phyloP scores from a whole-genome alignment of 2,113 vertebrate species.

The Misgurnus anguillicaudatus region DNA sequence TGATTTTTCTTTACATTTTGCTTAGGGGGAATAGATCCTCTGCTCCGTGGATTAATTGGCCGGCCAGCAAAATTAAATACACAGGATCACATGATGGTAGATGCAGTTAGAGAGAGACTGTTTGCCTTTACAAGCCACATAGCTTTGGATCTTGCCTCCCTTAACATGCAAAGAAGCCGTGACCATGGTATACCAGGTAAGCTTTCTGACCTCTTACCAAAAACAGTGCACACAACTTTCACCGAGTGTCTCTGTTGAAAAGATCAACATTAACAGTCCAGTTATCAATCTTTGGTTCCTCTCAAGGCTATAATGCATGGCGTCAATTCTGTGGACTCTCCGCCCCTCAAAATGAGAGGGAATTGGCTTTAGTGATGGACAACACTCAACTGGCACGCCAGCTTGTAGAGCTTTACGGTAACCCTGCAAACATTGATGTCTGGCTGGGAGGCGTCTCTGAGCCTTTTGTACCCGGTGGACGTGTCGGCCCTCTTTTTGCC shows the following conservation, averaged over 20 bases:
- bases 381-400: constrained; percentile 63
- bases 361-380: constrained; percentile 66
- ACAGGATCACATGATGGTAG: constrained; percentile 80
- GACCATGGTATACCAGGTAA: constrained; percentile 83
- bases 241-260: neutral
- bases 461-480: constrained; percentile 73
- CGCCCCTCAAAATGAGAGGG: constrained; percentile 57
- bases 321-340: constrained; percentile 73
- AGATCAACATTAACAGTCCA: neutral
- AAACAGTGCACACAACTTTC: neutral
- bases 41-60: constrained; percentile 76
- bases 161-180: constrained; percentile 83
- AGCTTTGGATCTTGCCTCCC: constrained; percentile 75
- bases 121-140: constrained; percentile 71
- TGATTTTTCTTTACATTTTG: neutral
- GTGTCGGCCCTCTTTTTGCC: constrained; percentile 78
- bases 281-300: neutral
- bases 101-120: constrained; percentile 79
- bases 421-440: constrained; percentile 73
- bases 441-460: constrained; percentile 78
- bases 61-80: constrained; percentile 78
- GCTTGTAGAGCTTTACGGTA: constrained; percentile 70
- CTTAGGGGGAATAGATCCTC: constrained; percentile 81
- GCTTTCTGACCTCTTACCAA: neutral
- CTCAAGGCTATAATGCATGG: constrained; percentile 77